A percentile compares a stretch with the other conserved stretches of the same genome.
These are phyloP conservation scores for Casuarius casuarius DNA, from an alignment of 2,113 vertebrate species.

Conservation along the genomic window DNA sequence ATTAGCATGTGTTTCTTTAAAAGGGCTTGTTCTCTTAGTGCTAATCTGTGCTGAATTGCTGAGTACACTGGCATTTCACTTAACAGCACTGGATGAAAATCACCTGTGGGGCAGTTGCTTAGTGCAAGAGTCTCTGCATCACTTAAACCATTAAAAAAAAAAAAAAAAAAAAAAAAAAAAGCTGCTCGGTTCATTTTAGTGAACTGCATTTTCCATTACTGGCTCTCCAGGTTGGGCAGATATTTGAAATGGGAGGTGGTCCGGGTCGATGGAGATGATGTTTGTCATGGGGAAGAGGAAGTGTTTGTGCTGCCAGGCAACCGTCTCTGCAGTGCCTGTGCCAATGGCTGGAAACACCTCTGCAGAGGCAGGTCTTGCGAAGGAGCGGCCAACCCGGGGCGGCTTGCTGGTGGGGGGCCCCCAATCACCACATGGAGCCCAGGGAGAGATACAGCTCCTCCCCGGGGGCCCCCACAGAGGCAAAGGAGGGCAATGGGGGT, in stretches of 20 bases:
- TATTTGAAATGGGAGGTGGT: not conserved
- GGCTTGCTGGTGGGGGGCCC: not conserved
- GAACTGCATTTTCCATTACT: rapidly evolving
- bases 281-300: conserved; percentile 39
- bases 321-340: conserved; percentile 45
- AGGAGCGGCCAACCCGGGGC: not conserved
- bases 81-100: not conserved
- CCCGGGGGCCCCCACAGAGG: rapidly evolving
- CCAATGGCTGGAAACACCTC: conserved; percentile 59
- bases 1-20: conserved; percentile 25
- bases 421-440: not conserved
- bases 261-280: conserved; percentile 11
- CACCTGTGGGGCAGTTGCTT: not conserved
- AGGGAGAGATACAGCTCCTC: not conserved
- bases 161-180: not conserved
- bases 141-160: not conserved
- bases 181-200: not conserved
- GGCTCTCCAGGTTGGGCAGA: not conserved
- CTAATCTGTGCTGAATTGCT: not conserved
- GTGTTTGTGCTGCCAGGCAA: conserved; percentile 63
- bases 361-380: conserved; percentile 59
- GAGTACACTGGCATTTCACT: not conserved
- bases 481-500: rapidly evolving
- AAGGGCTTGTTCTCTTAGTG: not conserved
- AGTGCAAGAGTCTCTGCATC: not conserved